Evolutionary conservation across 2,797 vertebrate species (phyloP), one percentile per base, ranked within the genome.

Genomic region (Oreortyx pictus): DNA sequence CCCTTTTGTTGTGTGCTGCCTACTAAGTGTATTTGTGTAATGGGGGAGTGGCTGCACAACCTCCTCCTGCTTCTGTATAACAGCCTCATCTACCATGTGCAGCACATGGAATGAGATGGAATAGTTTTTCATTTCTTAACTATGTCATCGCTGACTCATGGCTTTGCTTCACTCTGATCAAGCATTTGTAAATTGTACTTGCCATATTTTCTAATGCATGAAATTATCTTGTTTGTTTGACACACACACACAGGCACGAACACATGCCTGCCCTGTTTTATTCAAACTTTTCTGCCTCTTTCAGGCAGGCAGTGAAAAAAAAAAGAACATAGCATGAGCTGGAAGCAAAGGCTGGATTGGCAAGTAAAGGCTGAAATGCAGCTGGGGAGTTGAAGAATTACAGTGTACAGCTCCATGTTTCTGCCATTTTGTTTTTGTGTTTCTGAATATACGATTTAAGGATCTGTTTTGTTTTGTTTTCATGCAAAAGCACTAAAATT

Each of bases 91-190:
- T 49, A 65, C 92, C 11, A 0, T 33, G 90, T 19, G 49, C 1
- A 3, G 67, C 79, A 24, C 70, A 33, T 4, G 24, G 85, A 74
- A 50, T 43, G 81, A 73, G 82, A 86, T 35, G 57, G 87, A 67
- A 70, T 70, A 5, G 23, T 47, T 90, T 67, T 79, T 67, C 84
- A 29, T 68, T 85, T 27, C 1, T 94, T 94, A 86, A 84, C 85
- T 31, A 6, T 35, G 19, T 60, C 79, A 66, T 60, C 37, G 16
- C 91, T 95, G 91, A 95, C 90, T 96, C 93, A 93, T 18, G 57
- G 90, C 90, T 96, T 93, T 96, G 81, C 93, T 94, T 94, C 81
- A 24, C 86, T 73, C 68, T 65, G 89, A 74, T 88, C 92, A 65
- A 82, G 92, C 85, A 24, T 66, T 92, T 2, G 0, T 82, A 83